These are phyloP conservation scores for Tretioscincus oriximinensis DNA, from an alignment of 2,113 vertebrate genomes.

Conservation along the genomic window DNA sequence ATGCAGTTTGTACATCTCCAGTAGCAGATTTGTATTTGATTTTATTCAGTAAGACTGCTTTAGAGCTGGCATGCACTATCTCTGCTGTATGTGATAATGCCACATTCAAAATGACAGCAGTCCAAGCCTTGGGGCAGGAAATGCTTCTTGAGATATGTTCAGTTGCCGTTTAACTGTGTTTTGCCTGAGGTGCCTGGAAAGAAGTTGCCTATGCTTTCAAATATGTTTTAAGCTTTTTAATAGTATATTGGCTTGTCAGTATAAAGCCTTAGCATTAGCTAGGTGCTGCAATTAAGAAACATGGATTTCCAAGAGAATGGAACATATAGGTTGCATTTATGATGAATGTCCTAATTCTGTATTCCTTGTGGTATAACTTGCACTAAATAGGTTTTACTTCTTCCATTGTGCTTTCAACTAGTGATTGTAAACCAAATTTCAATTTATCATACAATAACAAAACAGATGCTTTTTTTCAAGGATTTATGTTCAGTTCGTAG, in stretches of 20 bases:
- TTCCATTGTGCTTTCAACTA: conserved; percentile 20
- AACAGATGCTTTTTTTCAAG: conserved; percentile 7
- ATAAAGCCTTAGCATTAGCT: conserved; percentile 35
- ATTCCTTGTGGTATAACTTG: conserved; percentile 16
- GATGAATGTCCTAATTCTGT: conserved; percentile 14
- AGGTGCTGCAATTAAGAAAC: conserved; percentile 37
- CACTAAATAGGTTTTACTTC: conserved; percentile 33
- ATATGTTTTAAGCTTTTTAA: conserved; percentile 71
- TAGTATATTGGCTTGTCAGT: conserved; percentile 62
- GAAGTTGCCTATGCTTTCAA: conserved; percentile 73
- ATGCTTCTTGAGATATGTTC: conserved; percentile 75
- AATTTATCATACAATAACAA: conserved; percentile 24
- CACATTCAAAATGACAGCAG: conserved; percentile 73
- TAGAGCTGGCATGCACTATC: conserved; percentile 58
- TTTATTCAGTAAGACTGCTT: conserved; percentile 71
- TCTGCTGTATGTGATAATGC: conserved; percentile 54
- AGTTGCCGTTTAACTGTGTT: conserved; percentile 72
- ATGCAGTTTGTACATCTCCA: conserved; percentile 54
- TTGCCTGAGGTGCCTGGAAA: conserved; percentile 68
- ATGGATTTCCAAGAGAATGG: conserved; percentile 36
- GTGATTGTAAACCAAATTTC: conserved; percentile 14
- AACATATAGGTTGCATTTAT: not conserved
- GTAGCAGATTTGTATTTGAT: conserved; percentile 68
- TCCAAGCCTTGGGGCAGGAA: conserved; percentile 66
- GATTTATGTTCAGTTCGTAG: not conserved